Evolutionary conservation across 2,797 vertebrate genomes (phyloP).

Genomic region (Melanotaenia parkinsoni): DNA sequence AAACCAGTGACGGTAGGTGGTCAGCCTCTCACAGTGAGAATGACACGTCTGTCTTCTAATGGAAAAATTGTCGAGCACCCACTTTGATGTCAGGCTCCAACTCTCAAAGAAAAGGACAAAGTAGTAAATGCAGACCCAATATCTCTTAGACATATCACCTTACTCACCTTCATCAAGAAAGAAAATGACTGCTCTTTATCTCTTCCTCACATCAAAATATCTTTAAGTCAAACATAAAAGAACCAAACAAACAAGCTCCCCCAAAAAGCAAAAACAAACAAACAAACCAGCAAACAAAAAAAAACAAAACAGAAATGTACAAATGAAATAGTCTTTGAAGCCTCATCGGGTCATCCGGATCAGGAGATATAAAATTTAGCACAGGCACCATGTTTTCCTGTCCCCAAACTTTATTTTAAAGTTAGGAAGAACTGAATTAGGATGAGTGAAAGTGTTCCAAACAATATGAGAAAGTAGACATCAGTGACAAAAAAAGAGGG

Average conservation of each 20-base stretch:
- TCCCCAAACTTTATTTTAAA: background rate
- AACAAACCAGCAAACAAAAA: too few relatives aligned
- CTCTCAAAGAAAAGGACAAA: constrained; percentile 86
- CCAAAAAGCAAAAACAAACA: too few relatives aligned
- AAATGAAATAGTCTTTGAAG: constrained; percentile 38
- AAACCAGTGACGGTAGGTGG: constrained; percentile 68
- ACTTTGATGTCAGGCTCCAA: constrained; percentile 81
- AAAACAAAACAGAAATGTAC: background rate
- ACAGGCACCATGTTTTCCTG: constrained; percentile 7
- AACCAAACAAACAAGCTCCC: constrained; percentile 1
- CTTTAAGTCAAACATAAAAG: constrained; percentile 32
- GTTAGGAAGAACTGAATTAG: too few relatives aligned
- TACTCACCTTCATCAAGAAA: too few relatives aligned
- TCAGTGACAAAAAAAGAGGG: too few relatives aligned
- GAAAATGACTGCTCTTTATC: constrained; percentile 25
- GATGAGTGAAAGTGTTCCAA: too few relatives aligned
- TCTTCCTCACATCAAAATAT: constrained; percentile 34
- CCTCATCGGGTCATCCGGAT: constrained; percentile 40
- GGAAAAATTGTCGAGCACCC: constrained; percentile 62
- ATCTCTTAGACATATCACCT: constrained; percentile 50
- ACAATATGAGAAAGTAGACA: too few relatives aligned
- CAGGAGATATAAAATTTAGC: constrained; percentile 16
- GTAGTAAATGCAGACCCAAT: constrained; percentile 88
- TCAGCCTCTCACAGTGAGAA: constrained; percentile 78
- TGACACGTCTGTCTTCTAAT: constrained; percentile 75